Evolutionary conservation across 1,140 invertebrate species (phyloP), one percentile per base, ranked within the genome.

Genomic region (Pogonus chalceus): DNA sequence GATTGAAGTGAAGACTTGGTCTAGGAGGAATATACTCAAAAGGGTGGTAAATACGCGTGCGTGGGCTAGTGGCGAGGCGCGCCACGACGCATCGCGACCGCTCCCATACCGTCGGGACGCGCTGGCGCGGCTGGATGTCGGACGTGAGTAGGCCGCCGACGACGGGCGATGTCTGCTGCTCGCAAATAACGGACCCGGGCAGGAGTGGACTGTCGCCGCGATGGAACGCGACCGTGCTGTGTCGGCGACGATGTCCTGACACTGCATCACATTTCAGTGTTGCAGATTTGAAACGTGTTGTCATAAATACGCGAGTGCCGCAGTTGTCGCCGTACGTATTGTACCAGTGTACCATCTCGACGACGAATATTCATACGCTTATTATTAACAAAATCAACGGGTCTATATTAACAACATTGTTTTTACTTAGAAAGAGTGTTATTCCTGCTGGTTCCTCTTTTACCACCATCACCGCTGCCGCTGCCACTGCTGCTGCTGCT

Each of bases 51-150:
- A n/a, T 31, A 31, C 26, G 26, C 55, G 58, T 62, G 62, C 31
- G 61, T 63, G 54, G 63, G 57, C 51, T 58, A 50, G 54, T 52
- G 51, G 51, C 58, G 51, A 35, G 52, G 23, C 54, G 35, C 14
- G 22, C 23, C 53, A 51, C 24, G 47, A 23, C 20, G 52, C 16
- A 48, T 35, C 59, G 62, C 58, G 35, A 18, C 63, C 60, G 62
- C 66, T 66, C 66, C 66, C 61, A 64, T 67, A 59, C 65, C 66
- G 65, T 65, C 65, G 56, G 60, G 56, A 59, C 58, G 60, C 59
- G 62, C 64, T 60, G 63, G 58, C 60, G 58, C 62, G 57, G 64
- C 60, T 62, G 62, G 60, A 64, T 62, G 62, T 63, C 60, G 58
- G 60, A 58, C 58, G 56, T 56, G 58, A 58, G 58, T 56, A 56